Conservation (phyloP, 2,888 invertebrate species). For the Hyposoter didymator region DNA sequence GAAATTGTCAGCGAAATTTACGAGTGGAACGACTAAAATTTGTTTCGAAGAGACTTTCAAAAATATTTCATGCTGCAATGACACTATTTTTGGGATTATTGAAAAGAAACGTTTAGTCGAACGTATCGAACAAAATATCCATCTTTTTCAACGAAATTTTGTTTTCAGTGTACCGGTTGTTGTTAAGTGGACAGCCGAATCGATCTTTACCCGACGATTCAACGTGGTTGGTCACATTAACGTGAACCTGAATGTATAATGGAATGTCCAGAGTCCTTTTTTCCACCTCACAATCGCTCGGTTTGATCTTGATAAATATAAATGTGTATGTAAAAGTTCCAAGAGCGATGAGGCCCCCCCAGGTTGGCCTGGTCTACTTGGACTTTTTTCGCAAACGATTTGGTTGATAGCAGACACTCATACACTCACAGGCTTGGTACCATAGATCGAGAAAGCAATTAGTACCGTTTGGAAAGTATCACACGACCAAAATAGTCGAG, state of each 20-base stretch:
- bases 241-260: conserved; percentile 38
- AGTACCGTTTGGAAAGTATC: not conserved
- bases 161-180: conserved; percentile 35
- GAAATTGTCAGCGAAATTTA: no score
- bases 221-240: conserved; percentile 44
- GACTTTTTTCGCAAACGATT: conserved; percentile 45
- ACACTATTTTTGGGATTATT: no score
- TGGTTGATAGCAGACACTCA: not conserved
- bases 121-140: no score
- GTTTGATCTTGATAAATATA: conserved; percentile 43
- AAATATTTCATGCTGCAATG: no score
- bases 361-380: conserved; percentile 56
- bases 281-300: conserved; percentile 16
- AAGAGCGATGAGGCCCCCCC: conserved; percentile 54
- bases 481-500: not conserved
- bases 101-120: no score
- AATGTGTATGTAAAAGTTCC: conserved; percentile 28
- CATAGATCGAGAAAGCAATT: conserved; percentile 4
- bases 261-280: conserved; percentile 52
- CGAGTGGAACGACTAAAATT: no score
- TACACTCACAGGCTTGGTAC: not conserved
- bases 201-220: conserved; percentile 45
- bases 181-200: conserved; percentile 29
- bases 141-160: no score
- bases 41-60: no score